Evolutionary conservation across 2,797 vertebrate genomes (phyloP).

Genomic region (Salmo trutta): DNA sequence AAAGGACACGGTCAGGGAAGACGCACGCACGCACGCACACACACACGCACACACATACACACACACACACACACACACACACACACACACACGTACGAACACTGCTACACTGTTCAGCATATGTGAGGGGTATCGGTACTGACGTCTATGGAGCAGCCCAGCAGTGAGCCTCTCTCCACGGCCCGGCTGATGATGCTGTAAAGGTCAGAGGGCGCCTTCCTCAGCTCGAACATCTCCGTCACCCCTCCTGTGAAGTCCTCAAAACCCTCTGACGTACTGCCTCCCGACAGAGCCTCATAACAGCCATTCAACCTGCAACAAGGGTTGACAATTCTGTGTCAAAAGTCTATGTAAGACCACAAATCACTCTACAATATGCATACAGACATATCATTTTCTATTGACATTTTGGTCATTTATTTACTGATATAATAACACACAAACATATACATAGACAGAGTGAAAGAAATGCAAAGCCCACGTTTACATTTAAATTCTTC

Average conservation of each 20-base stretch:
- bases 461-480: neutral
- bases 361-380: too few relatives aligned
- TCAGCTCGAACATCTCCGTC: constrained; percentile 80
- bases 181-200: constrained; percentile 80
- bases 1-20: neutral
- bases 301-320: constrained; percentile 76
- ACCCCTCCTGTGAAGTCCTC: constrained; percentile 86
- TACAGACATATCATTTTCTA: too few relatives aligned
- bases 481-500: neutral
- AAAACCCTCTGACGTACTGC: constrained; percentile 83
- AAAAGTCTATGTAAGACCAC: too few relatives aligned
- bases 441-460: too few relatives aligned
- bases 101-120: neutral
- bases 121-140: constrained; percentile 35
- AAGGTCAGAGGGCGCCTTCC: constrained; percentile 71
- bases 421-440: neutral
- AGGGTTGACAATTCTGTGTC: neutral
- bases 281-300: constrained; percentile 83
- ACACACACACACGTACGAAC: neutral
- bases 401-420: too few relatives aligned
- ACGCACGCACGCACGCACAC: constrained; percentile 11
- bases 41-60: constrained; percentile 3
- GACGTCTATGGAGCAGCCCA: constrained; percentile 85
- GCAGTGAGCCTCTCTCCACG: constrained; percentile 78
- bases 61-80: constrained; percentile 11